Conservation (phyloP, 2,113 vertebrate genomes). For the cat (Felis catus) region F.catus_Fca126_mat1.0 CM031419.1:23354001-23354500, state of each 20-base stretch:
- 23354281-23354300: conserved; percentile 7
- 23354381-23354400: not conserved
- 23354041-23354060: not conserved
- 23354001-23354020: not conserved
- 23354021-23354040: not conserved
- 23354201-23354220: conserved; percentile 2
- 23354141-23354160: not conserved
- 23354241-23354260: not conserved
- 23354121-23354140: not conserved
- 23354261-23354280: not conserved
- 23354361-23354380: not conserved
- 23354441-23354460: conserved; percentile 9
- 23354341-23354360: conserved; percentile 13
- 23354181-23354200: not conserved
- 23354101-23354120: not conserved
- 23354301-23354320: not conserved
- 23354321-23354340: conserved; percentile 5
- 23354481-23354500: not conserved
- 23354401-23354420: not conserved
- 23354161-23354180: not conserved
- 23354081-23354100: conserved; percentile 5
- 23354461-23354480: not conserved
- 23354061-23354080: not conserved
- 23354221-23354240: not conserved
- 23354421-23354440: not conserved